Percentiles rank a stretch among this genome's conserved stretches.
Evolutionary conservation across 2,797 vertebrate genomes (phyloP).

Genomic region (Sebastes nivosus): DNA sequence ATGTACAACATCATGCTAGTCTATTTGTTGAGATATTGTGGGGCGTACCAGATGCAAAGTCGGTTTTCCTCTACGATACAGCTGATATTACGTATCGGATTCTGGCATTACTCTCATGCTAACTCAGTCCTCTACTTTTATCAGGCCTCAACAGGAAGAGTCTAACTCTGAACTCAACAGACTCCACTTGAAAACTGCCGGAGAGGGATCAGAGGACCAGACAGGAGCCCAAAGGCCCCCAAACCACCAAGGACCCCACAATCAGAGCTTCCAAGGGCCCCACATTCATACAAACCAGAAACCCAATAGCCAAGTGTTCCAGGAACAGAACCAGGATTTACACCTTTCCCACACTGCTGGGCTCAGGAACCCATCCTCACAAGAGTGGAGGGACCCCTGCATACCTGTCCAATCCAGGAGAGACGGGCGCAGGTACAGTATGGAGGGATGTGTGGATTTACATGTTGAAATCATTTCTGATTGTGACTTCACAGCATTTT

Average conservation of each 20-base stretch:
- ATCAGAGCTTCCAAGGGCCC: constrained; percentile 26
- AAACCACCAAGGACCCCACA: constrained; percentile 41
- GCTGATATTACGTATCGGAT: neutral
- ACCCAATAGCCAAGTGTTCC: constrained; percentile 40
- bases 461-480: neutral
- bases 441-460: neutral
- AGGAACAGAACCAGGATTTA: constrained; percentile 66
- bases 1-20: neutral
- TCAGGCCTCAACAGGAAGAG: constrained; percentile 44
- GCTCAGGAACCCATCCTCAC: neutral
- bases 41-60: neutral
- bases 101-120: neutral
- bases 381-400: constrained; percentile 57
- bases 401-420: constrained; percentile 8
- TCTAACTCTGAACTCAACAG: neutral
- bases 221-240: constrained; percentile 6
- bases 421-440: constrained; percentile 46
- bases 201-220: constrained; percentile 25
- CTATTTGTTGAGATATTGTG: too few species aligned
- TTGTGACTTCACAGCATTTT: neutral
- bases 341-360: constrained; percentile 65
- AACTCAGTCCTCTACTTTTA: neutral
- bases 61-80: neutral
- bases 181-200: neutral
- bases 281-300: constrained; percentile 6